These are phyloP conservation scores for Parus major DNA, from an alignment of 2,113 vertebrate genomes.

Conservation along the genomic window DNA sequence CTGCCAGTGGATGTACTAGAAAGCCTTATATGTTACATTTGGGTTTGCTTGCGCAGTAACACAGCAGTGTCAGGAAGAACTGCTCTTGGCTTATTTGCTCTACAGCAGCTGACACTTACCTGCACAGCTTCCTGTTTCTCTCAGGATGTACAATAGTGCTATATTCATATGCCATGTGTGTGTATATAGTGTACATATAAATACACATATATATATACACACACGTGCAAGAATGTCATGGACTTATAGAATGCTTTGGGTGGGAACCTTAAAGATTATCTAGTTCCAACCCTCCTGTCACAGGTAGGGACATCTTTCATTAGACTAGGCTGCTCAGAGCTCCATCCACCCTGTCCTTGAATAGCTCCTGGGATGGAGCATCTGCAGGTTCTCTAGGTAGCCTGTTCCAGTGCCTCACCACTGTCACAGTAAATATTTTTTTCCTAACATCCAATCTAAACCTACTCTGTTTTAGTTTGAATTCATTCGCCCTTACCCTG, in stretches of 20 bases:
- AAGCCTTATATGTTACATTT: background rate
- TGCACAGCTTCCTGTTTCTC: background rate
- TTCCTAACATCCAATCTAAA: background rate
- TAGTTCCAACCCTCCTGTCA: background rate
- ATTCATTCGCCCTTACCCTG: fast-evolving
- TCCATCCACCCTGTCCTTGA: background rate
- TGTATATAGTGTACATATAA: background rate
- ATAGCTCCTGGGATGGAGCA: background rate
- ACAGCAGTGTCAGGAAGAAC: background rate
- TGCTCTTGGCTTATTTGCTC: background rate
- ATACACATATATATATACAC: background rate
- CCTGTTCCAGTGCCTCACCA: background rate
- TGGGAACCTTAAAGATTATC: background rate
- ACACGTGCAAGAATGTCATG: background rate
- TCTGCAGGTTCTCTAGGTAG: background rate
- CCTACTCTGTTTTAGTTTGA: background rate
- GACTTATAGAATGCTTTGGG: background rate
- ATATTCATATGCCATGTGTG: background rate
- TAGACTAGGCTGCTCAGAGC: background rate
- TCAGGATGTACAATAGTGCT: background rate
- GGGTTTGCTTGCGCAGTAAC: background rate
- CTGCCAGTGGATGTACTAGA: slow-evolving; percentile 49
- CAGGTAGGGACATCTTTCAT: background rate
- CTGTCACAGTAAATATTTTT: background rate
- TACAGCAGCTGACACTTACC: background rate